Evolutionary conservation across 2,888 invertebrate species (phyloP), one percentile per base, ranked within the genome.

Genomic region (Listrodromus nycthemerus): DNA sequence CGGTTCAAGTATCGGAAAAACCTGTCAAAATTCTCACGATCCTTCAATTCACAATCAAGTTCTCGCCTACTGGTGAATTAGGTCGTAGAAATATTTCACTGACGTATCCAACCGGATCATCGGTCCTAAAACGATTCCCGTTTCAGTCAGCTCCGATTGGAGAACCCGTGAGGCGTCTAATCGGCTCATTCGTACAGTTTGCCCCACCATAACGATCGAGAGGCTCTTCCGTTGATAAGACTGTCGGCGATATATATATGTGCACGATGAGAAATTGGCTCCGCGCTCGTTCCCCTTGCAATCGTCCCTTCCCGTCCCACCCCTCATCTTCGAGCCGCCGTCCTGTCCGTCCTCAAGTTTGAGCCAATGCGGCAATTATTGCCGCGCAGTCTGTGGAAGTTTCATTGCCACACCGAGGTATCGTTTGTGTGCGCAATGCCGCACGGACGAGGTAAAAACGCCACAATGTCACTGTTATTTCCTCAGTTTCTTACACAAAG

Each of bases 71-170:
- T 55, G 70, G 81, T 70, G 58, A 74, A 45, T 75, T 75, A 70
- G 24, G 55, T 55, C 70, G 55, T 66, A 21, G 63, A 70, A 70
- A 81, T 75, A 78, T 81, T 78, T 21, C 78, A 65, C 74, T 84
- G 84, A 84, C 70, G 70, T 58, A 81, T 84, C 81, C 65, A 21
- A 69, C 30, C 78, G 81, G 78, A 84, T 84, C 81, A 84, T 84
- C 84, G 70, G 24, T 81, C 41, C 8, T 19, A 4, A 4, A 55
- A 83, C 77, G 73, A 69, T 78, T 78, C 69, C 16, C 48, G 50
- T 74, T 63, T 45, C 82, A 41, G 52, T n/a, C 27, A 63, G n/a
- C 19, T 33, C 70, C 70, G 79, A 83, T 71, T 19, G 19, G 83
- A 76, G 83, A 80, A 67, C 75, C 67, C 63, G 41, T 61, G 75